Conservation (phyloP, 2,113 vertebrate species). For the Ochotona curzoniae region DNA sequence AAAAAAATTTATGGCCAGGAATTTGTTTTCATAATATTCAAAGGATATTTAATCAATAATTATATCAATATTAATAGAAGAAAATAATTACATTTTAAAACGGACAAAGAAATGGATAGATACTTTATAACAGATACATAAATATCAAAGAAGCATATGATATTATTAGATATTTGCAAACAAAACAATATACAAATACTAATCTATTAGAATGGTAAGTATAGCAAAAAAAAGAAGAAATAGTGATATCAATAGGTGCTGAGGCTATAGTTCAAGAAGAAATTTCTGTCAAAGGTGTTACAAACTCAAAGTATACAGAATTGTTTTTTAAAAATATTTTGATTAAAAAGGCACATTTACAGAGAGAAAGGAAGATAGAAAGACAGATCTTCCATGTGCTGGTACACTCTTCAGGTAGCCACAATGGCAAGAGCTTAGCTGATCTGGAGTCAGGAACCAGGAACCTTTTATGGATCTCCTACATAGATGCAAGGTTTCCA, state of each 20-base stretch:
- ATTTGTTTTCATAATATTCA: not conserved
- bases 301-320: not conserved
- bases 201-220: not conserved
- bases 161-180: not conserved
- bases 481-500: too few species aligned
- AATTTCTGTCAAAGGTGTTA: not conserved
- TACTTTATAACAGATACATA: not conserved
- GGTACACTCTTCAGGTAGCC: too few species aligned
- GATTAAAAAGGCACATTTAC: too few species aligned
- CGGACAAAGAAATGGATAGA: not conserved
- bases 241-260: not conserved
- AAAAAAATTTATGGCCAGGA: not conserved
- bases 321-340: too few species aligned
- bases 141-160: not conserved
- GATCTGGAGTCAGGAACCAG: too few species aligned
- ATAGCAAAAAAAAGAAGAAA: not conserved
- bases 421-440: too few species aligned
- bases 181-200: not conserved
- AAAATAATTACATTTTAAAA: not conserved
- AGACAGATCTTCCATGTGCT: too few species aligned
- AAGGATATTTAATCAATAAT: not conserved
- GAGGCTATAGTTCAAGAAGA: not conserved
- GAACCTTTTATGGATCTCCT: too few species aligned
- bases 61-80: not conserved
- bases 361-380: too few species aligned